Percentiles rank a stretch among this genome's conserved stretches.
These are phyloP conservation scores for Tupaia tana DNA, from an alignment of 2,113 vertebrate genomes.

Conservation along the genomic window DNA sequence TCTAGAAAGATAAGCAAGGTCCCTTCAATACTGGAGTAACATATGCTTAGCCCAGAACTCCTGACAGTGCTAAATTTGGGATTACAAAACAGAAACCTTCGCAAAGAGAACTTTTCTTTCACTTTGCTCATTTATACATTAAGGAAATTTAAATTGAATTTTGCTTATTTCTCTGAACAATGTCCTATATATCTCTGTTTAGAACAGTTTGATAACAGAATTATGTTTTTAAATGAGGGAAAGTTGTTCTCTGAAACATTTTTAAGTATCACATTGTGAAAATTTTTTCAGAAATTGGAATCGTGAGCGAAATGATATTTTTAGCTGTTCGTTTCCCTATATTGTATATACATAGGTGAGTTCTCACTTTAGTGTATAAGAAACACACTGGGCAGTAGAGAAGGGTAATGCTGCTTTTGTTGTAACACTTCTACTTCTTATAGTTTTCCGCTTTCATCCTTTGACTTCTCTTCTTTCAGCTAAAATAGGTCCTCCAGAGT, in stretches of 20 bases:
- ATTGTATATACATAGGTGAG: background rate
- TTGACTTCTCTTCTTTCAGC: conserved; percentile 77
- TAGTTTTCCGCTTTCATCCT: conserved; percentile 71
- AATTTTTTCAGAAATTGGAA: conserved; percentile 40
- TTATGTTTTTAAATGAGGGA: conserved; percentile 66
- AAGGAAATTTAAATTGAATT: conserved; percentile 48
- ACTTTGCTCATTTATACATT: conserved; percentile 62
- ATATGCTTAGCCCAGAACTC: conserved; percentile 61
- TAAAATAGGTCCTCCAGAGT: conserved; percentile 62
- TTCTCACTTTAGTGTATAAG: conserved; percentile 52
- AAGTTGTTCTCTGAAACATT: conserved; percentile 82
- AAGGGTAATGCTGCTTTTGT: conserved; percentile 69
- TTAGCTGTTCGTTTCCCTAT: conserved; percentile 36
- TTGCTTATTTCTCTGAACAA: conserved; percentile 59
- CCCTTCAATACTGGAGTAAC: conserved; percentile 62
- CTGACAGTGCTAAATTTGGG: conserved; percentile 66
- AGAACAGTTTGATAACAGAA: conserved; percentile 50
- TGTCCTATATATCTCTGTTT: conserved; percentile 46
- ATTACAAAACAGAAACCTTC: conserved; percentile 53
- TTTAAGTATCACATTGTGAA: conserved; percentile 59
- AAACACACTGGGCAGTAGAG: conserved; percentile 75
- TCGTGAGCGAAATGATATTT: conserved; percentile 15
- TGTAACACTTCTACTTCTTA: conserved; percentile 69
- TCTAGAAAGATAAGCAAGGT: conserved; percentile 67
- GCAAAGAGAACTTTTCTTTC: conserved; percentile 65